Percentiles rank a stretch among this genome's conserved stretches.
Conservation (phyloP, 2,888 invertebrate species). For the Synergus japonicus region DNA sequence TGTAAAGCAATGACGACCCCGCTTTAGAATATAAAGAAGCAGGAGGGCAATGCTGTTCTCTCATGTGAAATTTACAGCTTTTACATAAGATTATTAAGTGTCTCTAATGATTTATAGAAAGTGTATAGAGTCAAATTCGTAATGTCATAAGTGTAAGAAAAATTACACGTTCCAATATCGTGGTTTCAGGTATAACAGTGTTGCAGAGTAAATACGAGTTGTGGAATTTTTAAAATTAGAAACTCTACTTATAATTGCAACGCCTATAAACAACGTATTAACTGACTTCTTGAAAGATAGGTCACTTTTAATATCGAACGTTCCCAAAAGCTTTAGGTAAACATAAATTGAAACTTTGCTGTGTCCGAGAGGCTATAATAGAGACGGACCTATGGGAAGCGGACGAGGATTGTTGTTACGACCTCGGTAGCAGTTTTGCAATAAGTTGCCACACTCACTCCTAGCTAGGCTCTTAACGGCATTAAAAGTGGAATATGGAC, state of each 20-base stretch:
- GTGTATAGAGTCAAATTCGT: neutral
- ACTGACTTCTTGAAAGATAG: neutral
- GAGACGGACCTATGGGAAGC: constrained; percentile 41
- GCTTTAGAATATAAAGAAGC: neutral
- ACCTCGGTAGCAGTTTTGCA: constrained; percentile 65
- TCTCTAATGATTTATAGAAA: neutral
- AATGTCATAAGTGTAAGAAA: too few relatives aligned
- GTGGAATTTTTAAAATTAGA: too few relatives aligned
- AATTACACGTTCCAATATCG: too few relatives aligned
- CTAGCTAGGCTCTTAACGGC: constrained; percentile 52
- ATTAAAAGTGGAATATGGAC: constrained; percentile 37
- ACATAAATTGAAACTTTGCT: constrained; percentile 39
- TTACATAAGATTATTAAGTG: neutral
- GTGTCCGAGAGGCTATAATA: constrained; percentile 26
- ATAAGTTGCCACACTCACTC: constrained; percentile 67
- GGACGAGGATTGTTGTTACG: constrained; percentile 51
- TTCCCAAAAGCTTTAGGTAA: neutral
- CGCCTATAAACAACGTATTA: neutral
- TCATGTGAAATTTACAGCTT: neutral
- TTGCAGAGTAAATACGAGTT: too few relatives aligned
- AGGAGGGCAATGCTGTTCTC: neutral
- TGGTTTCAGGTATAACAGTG: too few relatives aligned
- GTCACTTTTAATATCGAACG: constrained; percentile 2
- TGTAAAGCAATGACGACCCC: constrained; percentile 19
- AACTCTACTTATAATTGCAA: neutral